Evolutionary conservation across 1,140 invertebrate species (phyloP), one percentile per base, ranked within the genome.

Genomic region (Chlorops oryzae): DNA sequence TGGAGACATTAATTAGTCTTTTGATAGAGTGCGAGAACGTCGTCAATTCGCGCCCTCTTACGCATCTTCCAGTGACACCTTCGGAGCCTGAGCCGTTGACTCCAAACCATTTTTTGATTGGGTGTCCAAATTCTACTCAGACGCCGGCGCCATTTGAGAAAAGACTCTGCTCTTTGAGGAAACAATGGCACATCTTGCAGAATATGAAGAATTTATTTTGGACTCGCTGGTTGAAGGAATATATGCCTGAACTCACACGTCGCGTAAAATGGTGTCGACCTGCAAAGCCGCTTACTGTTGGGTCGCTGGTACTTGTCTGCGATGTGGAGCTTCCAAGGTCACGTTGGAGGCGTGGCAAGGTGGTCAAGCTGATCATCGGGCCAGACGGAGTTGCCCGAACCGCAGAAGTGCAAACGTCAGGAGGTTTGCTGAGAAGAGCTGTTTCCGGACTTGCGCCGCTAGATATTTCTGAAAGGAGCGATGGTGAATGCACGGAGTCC

Each of bases 371-470:
- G 7, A 7, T 9, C 28, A 66, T 69, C 0, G 72, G 66, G 4
- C 12, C 47, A 1, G 71, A 73, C 51, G 48, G 55, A 9, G 35
- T 56, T 9, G 62, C 69, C 2, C 50, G 65, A 23, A 54, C 56
- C 3, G 69, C 56, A 2, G 57, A 59, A 25, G 42, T 71, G 5
- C 43, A 28, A 6, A 70, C 67, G 5, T 50, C 39, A 18, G 54
- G 48, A 27, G 62, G 67, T 9, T 42, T 45, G 28, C n/a, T 32
- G 7, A 32, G n/a, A 32, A 32, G 28, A n/a, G 7, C 28, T 9
- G 28, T 32, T 9, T 32, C 28, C 28, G n/a, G n/a, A n/a, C n/a
- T 32, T 9, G 28, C 28, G 7, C 7, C n/a, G 7, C 28, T 32
- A n/a, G 28, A 32, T n/a, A n/a, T 32, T 7, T 32, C 28, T 7